Base-by-base conservation (phyloP, 2,888 invertebrate genomes). In the Agriopis leucophaearia region DNA sequence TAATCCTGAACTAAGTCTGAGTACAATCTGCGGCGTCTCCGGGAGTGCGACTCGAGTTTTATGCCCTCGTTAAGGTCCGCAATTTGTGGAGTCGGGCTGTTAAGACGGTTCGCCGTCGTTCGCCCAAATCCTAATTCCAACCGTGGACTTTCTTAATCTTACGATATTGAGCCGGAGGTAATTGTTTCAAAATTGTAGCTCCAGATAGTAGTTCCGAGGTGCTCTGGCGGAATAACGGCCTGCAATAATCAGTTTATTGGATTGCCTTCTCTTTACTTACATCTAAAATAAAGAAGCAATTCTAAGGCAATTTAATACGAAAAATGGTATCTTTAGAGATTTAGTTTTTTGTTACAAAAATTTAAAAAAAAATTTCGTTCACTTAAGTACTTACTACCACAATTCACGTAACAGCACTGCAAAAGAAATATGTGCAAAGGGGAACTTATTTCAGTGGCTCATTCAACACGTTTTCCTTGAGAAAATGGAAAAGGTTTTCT, bases 1-100 rank as follows among this genome's bases (percentile, higher is more conserved):
- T 94, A 94, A 94, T 94, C 94, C 94, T 90, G 86, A 91, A 92
- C 91, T 94, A 93, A 93, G 92, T 90, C 93, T 92, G 86, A 90
- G 92, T 83, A 88, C 91, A 91, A 92, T 92, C 93, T 93, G 93
- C 81, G 93, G 93, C 91, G 91, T 90, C 90, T 91, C 85, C 84
- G 86, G 80, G 86, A 91, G 89, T 88, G 88, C 85, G 90, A 86
- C 86, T 88, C 87, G 88, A 94, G 93, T 94, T 94, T 93, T 94
- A 94, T 93, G 92, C 85, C 86, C 85, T 92, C 93, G 92, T 94
- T 94, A 94, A 92, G 93, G 93, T 90, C 91, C 89, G 91, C 93
- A 94, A 93, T 94, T 94, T 93, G 93, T 92, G 92, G 93, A 92
- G 91, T 91, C 91, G 89, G 86, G 89, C 90, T 88, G 92, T 92